Evolutionary conservation across 2,888 invertebrate species (phyloP).

Genomic region (Chalcosyrphus nemorum): DNA sequence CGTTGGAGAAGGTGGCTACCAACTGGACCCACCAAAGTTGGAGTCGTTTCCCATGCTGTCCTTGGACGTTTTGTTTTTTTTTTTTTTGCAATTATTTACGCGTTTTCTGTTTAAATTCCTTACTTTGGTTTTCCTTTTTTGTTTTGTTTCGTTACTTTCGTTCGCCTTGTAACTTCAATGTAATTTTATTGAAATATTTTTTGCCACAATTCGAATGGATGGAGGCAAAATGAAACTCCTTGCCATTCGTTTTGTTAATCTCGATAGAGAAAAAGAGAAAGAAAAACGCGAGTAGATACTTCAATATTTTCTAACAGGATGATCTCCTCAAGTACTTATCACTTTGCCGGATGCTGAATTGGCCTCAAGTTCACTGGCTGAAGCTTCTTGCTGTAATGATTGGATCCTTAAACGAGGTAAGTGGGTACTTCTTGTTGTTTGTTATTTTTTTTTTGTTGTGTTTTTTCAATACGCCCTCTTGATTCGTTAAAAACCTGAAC

Average conservation of each 20-base stretch:
- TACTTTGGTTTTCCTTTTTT: constrained; percentile 1
- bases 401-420: constrained; percentile 86
- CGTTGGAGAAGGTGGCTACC: background rate
- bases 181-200: constrained; percentile 42
- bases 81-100: constrained; percentile 66
- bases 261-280: constrained; percentile 7
- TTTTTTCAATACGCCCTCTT: background rate
- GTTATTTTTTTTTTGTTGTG: background rate
- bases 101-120: constrained; percentile 39
- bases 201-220: background rate
- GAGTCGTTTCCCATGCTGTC: background rate
- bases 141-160: background rate
- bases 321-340: constrained; percentile 85
- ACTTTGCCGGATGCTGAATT: constrained; percentile 84
- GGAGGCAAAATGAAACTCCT: background rate
- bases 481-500: background rate
- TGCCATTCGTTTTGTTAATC: background rate
- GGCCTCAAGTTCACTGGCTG: constrained; percentile 85
- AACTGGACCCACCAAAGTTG: background rate
- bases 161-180: constrained; percentile 29
- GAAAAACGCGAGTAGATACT: constrained; percentile 7
- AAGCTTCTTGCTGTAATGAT: constrained; percentile 90
- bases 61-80: constrained; percentile 14
- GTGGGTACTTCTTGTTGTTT: constrained; percentile 39
- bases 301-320: constrained; percentile 72